Conservation (phyloP, 2,888 invertebrate genomes). For the Ecdyonurus torrentis region DNA sequence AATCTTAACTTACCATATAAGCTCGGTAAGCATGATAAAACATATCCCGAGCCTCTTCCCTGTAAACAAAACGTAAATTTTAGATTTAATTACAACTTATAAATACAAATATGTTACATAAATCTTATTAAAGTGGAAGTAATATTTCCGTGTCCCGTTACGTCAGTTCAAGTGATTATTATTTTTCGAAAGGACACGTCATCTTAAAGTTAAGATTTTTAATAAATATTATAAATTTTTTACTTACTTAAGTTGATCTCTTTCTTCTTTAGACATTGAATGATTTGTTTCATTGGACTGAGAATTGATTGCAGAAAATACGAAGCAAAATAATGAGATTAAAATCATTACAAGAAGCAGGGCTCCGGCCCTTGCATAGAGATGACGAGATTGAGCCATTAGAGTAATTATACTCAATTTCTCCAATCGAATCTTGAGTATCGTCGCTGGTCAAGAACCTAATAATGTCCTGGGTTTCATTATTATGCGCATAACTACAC, state of each 20-base stretch:
- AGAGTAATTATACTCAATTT: neutral
- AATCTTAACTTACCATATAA: conserved; percentile 55
- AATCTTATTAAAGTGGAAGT: neutral
- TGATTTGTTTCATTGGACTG: conserved; percentile 3
- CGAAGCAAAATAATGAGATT: neutral
- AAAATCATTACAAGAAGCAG: neutral
- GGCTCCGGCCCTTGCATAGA: neutral
- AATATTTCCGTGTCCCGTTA: neutral
- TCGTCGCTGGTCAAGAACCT: neutral
- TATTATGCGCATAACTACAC: neutral
- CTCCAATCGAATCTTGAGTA: neutral
- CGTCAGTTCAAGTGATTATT: conserved; percentile 3
- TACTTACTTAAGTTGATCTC: conserved; percentile 43
- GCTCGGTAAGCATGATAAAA: conserved; percentile 92
- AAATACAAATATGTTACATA: neutral
- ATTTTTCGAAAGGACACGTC: neutral
- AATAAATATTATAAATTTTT: conserved; percentile 1
- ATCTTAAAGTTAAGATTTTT: conserved; percentile 1
- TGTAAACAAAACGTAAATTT: conserved; percentile 25
- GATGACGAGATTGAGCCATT: neutral
- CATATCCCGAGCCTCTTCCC: conserved; percentile 85
- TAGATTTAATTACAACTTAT: neutral
- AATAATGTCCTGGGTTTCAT: neutral
- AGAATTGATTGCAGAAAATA: neutral
- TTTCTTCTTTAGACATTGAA: conserved; percentile 44